phyloP scores from a whole-genome alignment of 2,113 vertebrate genomes.

The Oreochromis tanganicae region DNA sequence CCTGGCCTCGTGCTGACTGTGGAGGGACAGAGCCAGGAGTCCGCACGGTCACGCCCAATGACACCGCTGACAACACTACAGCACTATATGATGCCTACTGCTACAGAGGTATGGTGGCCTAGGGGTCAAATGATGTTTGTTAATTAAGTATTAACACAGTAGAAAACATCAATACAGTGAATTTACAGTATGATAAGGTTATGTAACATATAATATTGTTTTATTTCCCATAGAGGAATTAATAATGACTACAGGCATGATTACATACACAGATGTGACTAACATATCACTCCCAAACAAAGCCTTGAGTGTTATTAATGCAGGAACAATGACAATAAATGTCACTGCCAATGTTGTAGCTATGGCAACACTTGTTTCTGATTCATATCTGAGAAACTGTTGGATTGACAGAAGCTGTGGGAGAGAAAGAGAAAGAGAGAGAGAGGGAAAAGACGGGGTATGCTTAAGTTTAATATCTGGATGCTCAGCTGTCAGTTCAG shows the following conservation, averaged over 20 bases:
- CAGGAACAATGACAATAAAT: constrained; percentile 22
- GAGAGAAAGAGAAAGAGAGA: not conserved
- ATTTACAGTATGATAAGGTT: not conserved
- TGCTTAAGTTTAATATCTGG: not conserved
- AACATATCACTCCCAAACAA: not conserved
- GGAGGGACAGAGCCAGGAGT: constrained; percentile 77
- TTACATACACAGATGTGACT: not conserved
- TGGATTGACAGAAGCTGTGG: constrained; percentile 20
- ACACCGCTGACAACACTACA: constrained; percentile 63
- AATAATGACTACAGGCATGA: not conserved
- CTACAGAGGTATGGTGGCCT: constrained; percentile 76
- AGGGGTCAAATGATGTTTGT: not conserved
- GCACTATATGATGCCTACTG: constrained; percentile 84
- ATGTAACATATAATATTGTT: not conserved
- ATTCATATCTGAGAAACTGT: constrained; percentile 10
- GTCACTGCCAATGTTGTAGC: constrained; percentile 32
- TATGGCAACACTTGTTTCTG: constrained; percentile 48
- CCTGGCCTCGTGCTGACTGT: constrained; percentile 75
- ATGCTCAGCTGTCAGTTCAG: not conserved
- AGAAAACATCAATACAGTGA: not conserved
- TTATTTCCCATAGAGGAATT: not conserved
- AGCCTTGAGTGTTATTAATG: not conserved
- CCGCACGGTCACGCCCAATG: constrained; percentile 76
- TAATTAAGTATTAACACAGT: not conserved
- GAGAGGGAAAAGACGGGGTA: not conserved